Base-by-base conservation (phyloP, 2,797 vertebrate species). In the Margarornis squamiger region DNA sequence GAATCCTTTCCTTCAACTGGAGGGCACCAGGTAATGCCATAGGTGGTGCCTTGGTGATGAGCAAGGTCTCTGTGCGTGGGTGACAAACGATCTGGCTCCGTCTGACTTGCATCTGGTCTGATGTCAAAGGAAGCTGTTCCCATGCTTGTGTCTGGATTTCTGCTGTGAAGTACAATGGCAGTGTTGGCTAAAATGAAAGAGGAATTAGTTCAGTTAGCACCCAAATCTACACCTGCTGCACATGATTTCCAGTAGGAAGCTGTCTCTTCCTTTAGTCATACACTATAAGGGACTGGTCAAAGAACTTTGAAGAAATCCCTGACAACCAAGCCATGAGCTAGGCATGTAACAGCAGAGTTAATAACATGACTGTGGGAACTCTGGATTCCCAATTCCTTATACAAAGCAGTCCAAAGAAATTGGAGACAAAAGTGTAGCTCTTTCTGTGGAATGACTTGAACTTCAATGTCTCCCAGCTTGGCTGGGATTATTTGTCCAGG, bases 1-100 rank as follows among this genome's bases (percentile, higher is more conserved):
- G 22, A 14, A 5, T 7, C 0, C 0, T 32, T 67, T 38, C 19
- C 11, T 61, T 1, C 7, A 14, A 34, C 1, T 8, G 4, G 26
- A 63, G 15, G 4, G 11, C 8, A 8, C 1, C 6, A 21, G 20
- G 6, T 36, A 23, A 7, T 79, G 9, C 14, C 5, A 3, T 5
- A 43, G 23, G 6, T 1, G 0, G 7, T 58, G 51, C 4, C 12
- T 66, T 62, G 63, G 5, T 43, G 24, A 52, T 36, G 23, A 62
- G 27, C 6, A 70, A 39, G 2, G 16, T 57, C 19, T 81, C 38
- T 78, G 14, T 0, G 7, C 36, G 16, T 0, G 7, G 36, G 18
- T 55, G 26, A 18, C 5, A 51, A 54, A 76, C 58, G 9, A 17
- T 46, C 3, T 11, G 12, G 52, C 45, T 76, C 38, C 4, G 7